phyloP scores from a whole-genome alignment of 2,888 invertebrate genomes.

The Acronicta leporina region DNA sequence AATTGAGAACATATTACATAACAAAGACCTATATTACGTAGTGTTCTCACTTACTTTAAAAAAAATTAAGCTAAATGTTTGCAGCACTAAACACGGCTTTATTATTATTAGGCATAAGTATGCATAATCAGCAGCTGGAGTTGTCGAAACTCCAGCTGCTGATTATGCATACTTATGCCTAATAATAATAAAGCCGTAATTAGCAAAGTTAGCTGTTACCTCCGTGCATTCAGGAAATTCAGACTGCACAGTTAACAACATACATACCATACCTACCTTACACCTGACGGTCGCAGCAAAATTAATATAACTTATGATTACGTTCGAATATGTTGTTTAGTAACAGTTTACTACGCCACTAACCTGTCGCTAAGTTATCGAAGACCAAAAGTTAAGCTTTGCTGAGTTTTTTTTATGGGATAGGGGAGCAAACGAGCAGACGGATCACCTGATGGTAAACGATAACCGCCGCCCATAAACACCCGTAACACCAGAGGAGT shows the following conservation, averaged over 20 bases:
- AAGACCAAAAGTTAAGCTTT: constrained; percentile 17
- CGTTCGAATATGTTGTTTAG: constrained; percentile 36
- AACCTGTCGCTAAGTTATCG: constrained; percentile 31
- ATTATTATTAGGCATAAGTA: constrained; percentile 41
- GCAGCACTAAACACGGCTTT: constrained; percentile 22
- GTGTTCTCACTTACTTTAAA: no score
- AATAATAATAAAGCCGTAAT: constrained; percentile 50
- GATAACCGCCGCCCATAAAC: no score
- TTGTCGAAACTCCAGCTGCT: constrained; percentile 4
- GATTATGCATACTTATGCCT: constrained; percentile 29
- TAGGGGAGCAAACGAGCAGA: no score
- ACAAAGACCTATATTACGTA: no score
- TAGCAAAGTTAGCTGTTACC: constrained; percentile 39
- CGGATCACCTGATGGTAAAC: no score
- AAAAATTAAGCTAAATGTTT: constrained; percentile 5
- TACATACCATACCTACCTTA: constrained; percentile 2
- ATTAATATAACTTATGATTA: constrained; percentile 55
- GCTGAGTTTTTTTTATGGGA: constrained; percentile 22
- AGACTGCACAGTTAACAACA: background rate
- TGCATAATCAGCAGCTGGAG: constrained; percentile 22
- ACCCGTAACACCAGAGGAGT: no score
- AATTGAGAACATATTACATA: no score
- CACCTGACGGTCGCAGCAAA: constrained; percentile 21
- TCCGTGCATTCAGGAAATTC: constrained; percentile 32
- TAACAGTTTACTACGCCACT: constrained; percentile 22